Percentiles rank a stretch among this genome's conserved stretches.
phyloP scores from a whole-genome alignment of 2,113 vertebrate genomes.

The Nerophis ophidion region DNA sequence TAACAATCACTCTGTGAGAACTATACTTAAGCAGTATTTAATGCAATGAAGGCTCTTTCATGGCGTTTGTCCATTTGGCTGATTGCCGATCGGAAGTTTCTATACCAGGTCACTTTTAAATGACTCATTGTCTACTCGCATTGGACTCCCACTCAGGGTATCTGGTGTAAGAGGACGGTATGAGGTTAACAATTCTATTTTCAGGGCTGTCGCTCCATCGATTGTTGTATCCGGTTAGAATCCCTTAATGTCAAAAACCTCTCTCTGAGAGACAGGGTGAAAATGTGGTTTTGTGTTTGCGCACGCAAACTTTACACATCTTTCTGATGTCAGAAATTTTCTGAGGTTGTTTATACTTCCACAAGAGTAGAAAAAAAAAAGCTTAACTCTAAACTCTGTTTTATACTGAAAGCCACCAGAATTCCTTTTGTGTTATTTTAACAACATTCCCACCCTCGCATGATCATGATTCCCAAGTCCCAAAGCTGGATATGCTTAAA shows the following conservation, averaged over 20 bases:
- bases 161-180: slow-evolving; percentile 15
- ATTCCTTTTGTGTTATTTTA: not conserved
- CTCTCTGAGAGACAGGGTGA: not conserved
- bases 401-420: not conserved
- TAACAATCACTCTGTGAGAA: slow-evolving; percentile 33
- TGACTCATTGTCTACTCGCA: not conserved
- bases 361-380: not conserved
- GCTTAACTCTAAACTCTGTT: not conserved
- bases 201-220: slow-evolving; percentile 2
- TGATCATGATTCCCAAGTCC: not conserved
- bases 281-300: not conserved
- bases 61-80: slow-evolving; percentile 9
- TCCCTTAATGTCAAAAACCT: slow-evolving; percentile 14
- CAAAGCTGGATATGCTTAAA: not conserved
- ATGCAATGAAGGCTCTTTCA: slow-evolving; percentile 1
- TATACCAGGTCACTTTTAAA: not conserved
- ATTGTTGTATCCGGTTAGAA: slow-evolving; percentile 18
- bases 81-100: not conserved
- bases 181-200: slow-evolving; percentile 17
- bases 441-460: not conserved
- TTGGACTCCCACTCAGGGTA: not conserved
- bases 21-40: slow-evolving; percentile 15
- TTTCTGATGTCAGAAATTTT: not conserved
- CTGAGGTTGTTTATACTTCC: not conserved
- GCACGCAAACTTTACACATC: not conserved